Conservation (phyloP, 2,113 vertebrate species). For the Caretta caretta region DNA sequence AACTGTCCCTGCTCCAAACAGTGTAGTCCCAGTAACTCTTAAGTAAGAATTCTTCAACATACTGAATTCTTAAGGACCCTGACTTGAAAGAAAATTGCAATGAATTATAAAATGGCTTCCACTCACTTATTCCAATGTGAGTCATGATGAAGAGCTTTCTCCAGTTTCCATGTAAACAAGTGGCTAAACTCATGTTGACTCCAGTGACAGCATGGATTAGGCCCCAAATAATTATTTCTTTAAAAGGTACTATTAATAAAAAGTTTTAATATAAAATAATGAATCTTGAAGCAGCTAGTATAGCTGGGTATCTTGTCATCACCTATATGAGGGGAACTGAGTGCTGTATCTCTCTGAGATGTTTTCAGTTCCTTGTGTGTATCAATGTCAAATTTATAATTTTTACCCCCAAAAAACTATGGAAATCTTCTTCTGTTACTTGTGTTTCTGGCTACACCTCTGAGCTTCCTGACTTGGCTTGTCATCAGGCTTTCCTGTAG, state of each 20-base stretch:
- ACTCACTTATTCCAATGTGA: accelerated
- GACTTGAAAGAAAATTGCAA: background rate
- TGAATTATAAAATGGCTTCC: background rate
- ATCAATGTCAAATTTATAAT: background rate
- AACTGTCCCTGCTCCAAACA: background rate
- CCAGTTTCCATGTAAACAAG: no score
- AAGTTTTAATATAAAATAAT: background rate
- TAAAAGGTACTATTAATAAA: background rate
- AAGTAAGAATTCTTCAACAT: background rate
- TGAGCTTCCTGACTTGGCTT: background rate
- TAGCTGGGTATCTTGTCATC: background rate
- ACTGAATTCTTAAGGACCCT: background rate
- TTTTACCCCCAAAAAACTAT: background rate
- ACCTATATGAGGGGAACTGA: background rate
- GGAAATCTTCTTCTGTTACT: background rate
- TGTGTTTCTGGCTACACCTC: background rate
- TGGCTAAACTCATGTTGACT: background rate
- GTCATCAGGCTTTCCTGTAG: background rate
- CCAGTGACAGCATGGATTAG: background rate
- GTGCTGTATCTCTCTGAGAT: background rate
- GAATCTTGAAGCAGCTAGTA: accelerated
- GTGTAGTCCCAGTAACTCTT: background rate
- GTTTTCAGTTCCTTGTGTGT: background rate
- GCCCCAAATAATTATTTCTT: background rate
- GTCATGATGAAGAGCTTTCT: background rate